Conservation (phyloP, 2,888 invertebrate genomes). For the Marronus borbonicus region DNA sequence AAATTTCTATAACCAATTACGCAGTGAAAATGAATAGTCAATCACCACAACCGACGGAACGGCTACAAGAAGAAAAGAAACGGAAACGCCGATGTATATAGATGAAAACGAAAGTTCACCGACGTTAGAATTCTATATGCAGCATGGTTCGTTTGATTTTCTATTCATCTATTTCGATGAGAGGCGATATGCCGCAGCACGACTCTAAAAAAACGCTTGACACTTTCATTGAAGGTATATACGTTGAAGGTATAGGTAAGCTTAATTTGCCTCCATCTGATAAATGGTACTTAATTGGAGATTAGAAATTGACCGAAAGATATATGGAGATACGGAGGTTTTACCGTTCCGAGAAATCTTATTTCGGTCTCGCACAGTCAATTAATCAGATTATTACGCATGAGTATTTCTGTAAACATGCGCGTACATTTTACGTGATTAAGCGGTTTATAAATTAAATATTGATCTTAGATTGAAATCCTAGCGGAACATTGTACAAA, state of each 20-base stretch:
- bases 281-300: conserved; percentile 18
- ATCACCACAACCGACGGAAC: neutral
- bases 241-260: neutral
- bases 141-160: conserved; percentile 12
- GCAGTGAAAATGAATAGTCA: conserved; percentile 25
- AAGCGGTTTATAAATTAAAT: conserved; percentile 15
- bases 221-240: conserved; percentile 11
- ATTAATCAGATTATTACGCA: conserved; percentile 18
- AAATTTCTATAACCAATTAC: conserved; percentile 41
- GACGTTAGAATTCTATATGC: neutral
- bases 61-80: neutral
- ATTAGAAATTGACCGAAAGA: conserved; percentile 17
- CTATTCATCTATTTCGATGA: conserved; percentile 25
- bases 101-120: conserved; percentile 26
- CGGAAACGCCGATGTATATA: neutral
- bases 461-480: conserved; percentile 19
- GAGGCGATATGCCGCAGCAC: neutral
- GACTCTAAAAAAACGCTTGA: neutral
- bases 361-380: neutral
- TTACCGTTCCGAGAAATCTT: conserved; percentile 21
- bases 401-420: conserved; percentile 14
- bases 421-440: neutral
- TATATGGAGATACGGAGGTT: neutral
- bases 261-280: conserved; percentile 11
- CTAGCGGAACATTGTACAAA: neutral